Evolutionary conservation across 2,888 invertebrate species (phyloP).

Genomic region (Aethes cnicana): DNA sequence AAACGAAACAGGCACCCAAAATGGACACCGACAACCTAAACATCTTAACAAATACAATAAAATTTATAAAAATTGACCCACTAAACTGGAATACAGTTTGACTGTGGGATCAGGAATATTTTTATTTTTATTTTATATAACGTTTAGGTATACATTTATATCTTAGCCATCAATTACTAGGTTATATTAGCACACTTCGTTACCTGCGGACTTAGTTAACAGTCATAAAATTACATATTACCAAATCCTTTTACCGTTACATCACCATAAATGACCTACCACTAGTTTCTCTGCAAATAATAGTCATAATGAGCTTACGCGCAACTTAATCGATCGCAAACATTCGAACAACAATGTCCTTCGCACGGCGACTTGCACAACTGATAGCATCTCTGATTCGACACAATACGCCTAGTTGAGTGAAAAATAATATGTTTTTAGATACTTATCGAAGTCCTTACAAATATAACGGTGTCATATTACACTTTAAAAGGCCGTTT

Average conservation of each 20-base stretch:
- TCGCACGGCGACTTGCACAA: slow-evolving; percentile 24
- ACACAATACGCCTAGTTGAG: slow-evolving; percentile 31
- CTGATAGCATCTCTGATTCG: slow-evolving; percentile 29
- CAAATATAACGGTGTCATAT: slow-evolving; percentile 31
- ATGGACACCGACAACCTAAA: too few species aligned
- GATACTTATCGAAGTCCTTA: slow-evolving; percentile 34
- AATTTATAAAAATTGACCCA: too few species aligned
- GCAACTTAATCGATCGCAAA: slow-evolving; percentile 20
- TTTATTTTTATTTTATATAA: too few species aligned
- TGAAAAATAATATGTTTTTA: slow-evolving; percentile 38
- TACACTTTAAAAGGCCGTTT: slow-evolving; percentile 27
- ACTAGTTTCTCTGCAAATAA: neutral
- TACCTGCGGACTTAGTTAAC: too few species aligned
- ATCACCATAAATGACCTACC: neutral
- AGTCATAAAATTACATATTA: neutral
- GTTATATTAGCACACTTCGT: too few species aligned
- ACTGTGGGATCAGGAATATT: too few species aligned
- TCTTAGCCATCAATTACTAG: too few species aligned
- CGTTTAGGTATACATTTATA: too few species aligned
- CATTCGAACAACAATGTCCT: slow-evolving; percentile 2
- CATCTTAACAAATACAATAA: too few species aligned
- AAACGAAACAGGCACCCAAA: too few species aligned
- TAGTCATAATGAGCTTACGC: slow-evolving; percentile 10
- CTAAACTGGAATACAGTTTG: too few species aligned
- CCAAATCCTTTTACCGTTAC: neutral